Percentiles rank a stretch among this genome's conserved stretches.
Evolutionary conservation across 2,888 invertebrate genomes (phyloP).

Genomic region (Latrodectus elegans): DNA sequence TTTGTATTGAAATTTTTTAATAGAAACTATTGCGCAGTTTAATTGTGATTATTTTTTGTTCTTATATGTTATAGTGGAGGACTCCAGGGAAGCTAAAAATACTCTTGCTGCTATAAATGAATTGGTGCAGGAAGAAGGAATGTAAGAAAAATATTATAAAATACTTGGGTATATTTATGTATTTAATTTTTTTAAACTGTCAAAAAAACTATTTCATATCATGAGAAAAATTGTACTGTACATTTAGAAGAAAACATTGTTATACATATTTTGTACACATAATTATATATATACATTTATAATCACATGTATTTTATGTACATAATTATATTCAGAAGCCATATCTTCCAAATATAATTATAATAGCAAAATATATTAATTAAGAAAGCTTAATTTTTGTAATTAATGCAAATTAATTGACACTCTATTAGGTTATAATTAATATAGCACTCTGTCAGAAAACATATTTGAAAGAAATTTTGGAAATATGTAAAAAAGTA

Average conservation of each 20-base stretch:
- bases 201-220: no score
- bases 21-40: neutral
- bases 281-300: neutral
- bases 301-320: neutral
- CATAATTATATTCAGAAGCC: no score
- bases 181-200: no score
- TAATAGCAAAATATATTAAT: no score
- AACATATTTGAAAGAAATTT: no score
- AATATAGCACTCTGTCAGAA: no score
- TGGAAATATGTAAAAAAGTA: no score
- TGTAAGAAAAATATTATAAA: constrained; percentile 77
- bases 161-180: constrained; percentile 2
- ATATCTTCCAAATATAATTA: no score
- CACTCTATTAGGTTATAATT: no score
- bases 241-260: neutral
- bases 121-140: constrained; percentile 82
- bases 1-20: neutral
- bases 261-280: neutral
- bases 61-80: constrained; percentile 80
- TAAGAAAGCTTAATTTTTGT: no score
- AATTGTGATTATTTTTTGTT: constrained; percentile 49
- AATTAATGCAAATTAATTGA: no score
- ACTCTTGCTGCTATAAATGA: constrained; percentile 82
- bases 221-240: no score
- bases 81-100: constrained; percentile 80